Percentiles rank a stretch among this genome's conserved stretches.
Evolutionary conservation across 1,140 invertebrate species (phyloP).

Genomic region (Papilio glaucus): DNA sequence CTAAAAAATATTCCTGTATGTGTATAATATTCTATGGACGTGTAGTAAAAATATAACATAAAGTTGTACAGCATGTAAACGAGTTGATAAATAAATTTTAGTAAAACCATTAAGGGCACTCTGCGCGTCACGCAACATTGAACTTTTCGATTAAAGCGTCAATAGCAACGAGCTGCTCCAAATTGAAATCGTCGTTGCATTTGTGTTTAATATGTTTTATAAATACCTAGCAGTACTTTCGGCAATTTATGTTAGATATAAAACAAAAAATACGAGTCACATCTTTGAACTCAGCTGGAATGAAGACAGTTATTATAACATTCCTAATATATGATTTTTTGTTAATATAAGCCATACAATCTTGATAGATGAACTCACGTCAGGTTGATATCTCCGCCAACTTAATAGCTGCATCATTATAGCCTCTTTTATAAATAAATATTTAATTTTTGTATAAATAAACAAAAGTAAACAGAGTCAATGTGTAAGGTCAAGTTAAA

Average conservation of each 20-base stretch:
- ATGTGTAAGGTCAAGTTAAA: too few relatives aligned
- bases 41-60: not conserved
- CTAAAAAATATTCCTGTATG: not conserved
- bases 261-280: not conserved
- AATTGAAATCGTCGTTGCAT: not conserved
- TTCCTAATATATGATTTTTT: too few relatives aligned
- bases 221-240: not conserved
- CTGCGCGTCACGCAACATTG: conserved; percentile 9
- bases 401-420: too few relatives aligned
- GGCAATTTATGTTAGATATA: not conserved
- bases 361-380: too few relatives aligned
- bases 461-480: too few relatives aligned
- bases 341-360: too few relatives aligned
- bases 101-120: conserved; percentile 22
- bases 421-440: too few relatives aligned
- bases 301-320: too few relatives aligned
- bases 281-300: not conserved
- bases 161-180: not conserved
- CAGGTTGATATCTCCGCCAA: too few relatives aligned
- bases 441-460: too few relatives aligned
- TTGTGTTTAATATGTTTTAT: conserved; percentile 2
- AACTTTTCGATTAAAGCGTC: conserved; percentile 20
- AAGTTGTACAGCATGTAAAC: conserved; percentile 1
- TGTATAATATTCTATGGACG: too few relatives aligned
- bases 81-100: conserved; percentile 13